Percentiles rank a stretch among this genome's conserved stretches.
phyloP scores from a whole-genome alignment of 2,888 invertebrate genomes.

The Callosobruchus maculatus region DNA sequence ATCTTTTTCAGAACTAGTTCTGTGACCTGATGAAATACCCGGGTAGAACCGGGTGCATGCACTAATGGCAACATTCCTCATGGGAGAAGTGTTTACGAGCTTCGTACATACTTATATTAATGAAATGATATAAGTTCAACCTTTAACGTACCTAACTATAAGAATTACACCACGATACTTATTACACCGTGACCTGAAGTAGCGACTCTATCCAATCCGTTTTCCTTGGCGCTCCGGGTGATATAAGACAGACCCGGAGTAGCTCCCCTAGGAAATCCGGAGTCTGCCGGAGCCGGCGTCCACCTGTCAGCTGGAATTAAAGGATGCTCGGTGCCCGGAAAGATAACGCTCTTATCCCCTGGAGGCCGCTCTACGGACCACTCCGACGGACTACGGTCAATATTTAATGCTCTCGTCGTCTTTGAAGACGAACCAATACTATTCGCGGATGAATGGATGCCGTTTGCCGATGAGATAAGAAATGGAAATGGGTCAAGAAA shows the following conservation, averaged over 20 bases:
- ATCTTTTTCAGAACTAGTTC: no score
- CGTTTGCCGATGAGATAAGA: background rate
- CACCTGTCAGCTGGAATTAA: constrained; percentile 57
- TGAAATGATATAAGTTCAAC: no score
- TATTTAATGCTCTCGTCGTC: background rate
- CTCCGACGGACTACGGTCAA: background rate
- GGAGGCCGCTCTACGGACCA: constrained; percentile 18
- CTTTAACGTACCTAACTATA: background rate
- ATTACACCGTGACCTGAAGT: background rate
- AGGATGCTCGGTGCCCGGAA: constrained; percentile 48
- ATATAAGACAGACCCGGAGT: constrained; percentile 35
- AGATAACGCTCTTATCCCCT: constrained; percentile 38
- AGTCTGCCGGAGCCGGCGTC: constrained; percentile 34
- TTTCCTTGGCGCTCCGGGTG: constrained; percentile 17
- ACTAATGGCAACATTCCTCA: no score
- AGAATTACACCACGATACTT: background rate
- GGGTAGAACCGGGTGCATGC: no score
- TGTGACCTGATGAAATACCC: no score
- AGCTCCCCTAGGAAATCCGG: constrained; percentile 40
- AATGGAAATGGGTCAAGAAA: background rate
- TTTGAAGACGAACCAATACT: background rate
- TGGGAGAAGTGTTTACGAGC: no score
- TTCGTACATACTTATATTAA: no score
- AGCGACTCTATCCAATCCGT: constrained; percentile 1
- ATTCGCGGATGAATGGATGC: background rate